Conservation (phyloP, 1,140 invertebrate genomes). For the Tetragonula clypearis region DNA sequence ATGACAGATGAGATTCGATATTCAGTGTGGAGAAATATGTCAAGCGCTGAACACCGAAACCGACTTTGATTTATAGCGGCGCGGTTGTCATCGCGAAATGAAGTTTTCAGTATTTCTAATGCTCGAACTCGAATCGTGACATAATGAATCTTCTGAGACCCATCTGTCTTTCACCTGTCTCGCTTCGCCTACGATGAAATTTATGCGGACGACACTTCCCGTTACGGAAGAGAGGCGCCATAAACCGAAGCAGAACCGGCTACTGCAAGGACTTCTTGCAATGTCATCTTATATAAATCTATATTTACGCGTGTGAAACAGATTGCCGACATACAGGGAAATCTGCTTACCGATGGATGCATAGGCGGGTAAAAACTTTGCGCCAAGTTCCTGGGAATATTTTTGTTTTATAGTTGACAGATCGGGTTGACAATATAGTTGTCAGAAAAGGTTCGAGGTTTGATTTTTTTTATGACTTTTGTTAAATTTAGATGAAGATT, state of each 20-base stretch:
- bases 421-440: too few relatives aligned
- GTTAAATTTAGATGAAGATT: background rate
- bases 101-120: constrained; percentile 52
- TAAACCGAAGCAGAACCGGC: constrained; percentile 51
- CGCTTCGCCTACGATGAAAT: constrained; percentile 52
- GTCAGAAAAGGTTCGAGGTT: background rate
- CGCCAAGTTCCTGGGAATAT: background rate
- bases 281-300: constrained; percentile 43
- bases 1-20: background rate
- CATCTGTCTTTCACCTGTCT: constrained; percentile 59
- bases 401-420: background rate
- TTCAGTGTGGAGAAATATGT: background rate
- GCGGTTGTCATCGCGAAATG: background rate
- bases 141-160: constrained; percentile 57
- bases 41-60: background rate
- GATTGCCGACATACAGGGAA: background rate
- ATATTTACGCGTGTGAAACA: constrained; percentile 19
- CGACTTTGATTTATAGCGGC: background rate
- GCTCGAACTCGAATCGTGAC: constrained; percentile 33
- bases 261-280: constrained; percentile 31
- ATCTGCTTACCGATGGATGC: background rate
- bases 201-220: constrained; percentile 64
- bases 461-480: background rate
- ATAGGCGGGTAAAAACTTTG: background rate
- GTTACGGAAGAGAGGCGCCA: constrained; percentile 53